These are phyloP conservation scores for Melanostoma scalare DNA, from an alignment of 2,888 invertebrate genomes.

Conservation along the genomic window DNA sequence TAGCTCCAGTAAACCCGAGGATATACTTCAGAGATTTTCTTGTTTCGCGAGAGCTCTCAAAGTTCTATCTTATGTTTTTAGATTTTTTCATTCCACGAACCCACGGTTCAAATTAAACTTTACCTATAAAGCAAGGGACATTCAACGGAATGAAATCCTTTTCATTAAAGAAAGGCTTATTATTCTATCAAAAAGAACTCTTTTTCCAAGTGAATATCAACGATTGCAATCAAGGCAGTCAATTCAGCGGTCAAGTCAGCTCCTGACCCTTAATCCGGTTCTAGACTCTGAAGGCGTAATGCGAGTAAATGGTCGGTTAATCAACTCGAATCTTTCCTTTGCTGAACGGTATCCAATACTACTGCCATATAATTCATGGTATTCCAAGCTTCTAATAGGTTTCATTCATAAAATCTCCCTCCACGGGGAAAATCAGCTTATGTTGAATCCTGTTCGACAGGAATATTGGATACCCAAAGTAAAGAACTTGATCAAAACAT, in stretches of 20 bases:
- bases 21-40: conserved; percentile 23
- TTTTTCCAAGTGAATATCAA: conserved; percentile 4
- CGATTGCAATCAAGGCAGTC: conserved; percentile 4
- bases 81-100: conserved; percentile 30
- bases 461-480: no score
- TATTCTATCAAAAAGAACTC: conserved; percentile 5
- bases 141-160: conserved; percentile 2
- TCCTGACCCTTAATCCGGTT: conserved; percentile 48
- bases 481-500: no score
- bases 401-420: no score
- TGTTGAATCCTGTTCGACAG: no score
- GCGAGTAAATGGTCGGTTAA: conserved; percentile 37
- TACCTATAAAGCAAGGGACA: neutral
- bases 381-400: no score
- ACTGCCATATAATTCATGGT: no score
- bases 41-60: conserved; percentile 35
- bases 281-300: conserved; percentile 29
- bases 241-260: conserved; percentile 15
- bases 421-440: no score
- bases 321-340: no score
- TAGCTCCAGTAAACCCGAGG: neutral
- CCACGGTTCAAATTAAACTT: neutral
- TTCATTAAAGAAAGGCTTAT: conserved; percentile 6
- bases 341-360: no score
- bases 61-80: conserved; percentile 42